Conservation (phyloP, 2,888 invertebrate genomes). For the Melanophora roralis region DNA sequence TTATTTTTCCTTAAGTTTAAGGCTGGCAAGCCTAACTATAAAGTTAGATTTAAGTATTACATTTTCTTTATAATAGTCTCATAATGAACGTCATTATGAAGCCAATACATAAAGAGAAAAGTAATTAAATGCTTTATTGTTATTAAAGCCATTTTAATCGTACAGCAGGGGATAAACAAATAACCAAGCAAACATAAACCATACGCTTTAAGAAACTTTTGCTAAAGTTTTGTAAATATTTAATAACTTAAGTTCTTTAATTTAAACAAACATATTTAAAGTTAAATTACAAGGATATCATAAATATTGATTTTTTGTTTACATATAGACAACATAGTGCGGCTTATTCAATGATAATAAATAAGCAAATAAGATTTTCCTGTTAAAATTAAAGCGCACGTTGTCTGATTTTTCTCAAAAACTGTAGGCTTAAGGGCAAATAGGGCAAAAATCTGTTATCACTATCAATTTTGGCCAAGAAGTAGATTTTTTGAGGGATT, state of each 20-base stretch:
- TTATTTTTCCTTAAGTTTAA: too few relatives aligned
- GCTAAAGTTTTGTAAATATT: background rate
- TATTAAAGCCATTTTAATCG: slow-evolving; percentile 41
- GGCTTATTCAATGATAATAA: too few relatives aligned
- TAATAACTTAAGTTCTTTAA: background rate
- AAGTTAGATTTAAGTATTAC: background rate
- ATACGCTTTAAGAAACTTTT: background rate
- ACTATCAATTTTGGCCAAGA: too few relatives aligned
- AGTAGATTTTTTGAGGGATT: too few relatives aligned
- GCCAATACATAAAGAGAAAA: slow-evolving; percentile 31
- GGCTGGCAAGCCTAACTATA: background rate
- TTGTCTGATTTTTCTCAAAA: too few relatives aligned
- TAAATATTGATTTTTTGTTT: too few relatives aligned
- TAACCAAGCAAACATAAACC: slow-evolving; percentile 12
- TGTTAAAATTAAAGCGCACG: too few relatives aligned
- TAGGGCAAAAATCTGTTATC: too few relatives aligned
- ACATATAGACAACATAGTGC: too few relatives aligned
- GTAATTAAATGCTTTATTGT: slow-evolving; percentile 54
- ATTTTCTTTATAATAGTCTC: slow-evolving; percentile 39
- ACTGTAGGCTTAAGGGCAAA: too few relatives aligned
- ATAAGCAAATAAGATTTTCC: too few relatives aligned
- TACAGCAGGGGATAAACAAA: slow-evolving; percentile 21
- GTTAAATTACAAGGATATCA: background rate
- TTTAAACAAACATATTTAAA: slow-evolving; percentile 21
- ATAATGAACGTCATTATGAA: slow-evolving; percentile 18